Conservation (phyloP, 2,113 vertebrate species). For the Myrmecophaga tridactyla region DNA sequence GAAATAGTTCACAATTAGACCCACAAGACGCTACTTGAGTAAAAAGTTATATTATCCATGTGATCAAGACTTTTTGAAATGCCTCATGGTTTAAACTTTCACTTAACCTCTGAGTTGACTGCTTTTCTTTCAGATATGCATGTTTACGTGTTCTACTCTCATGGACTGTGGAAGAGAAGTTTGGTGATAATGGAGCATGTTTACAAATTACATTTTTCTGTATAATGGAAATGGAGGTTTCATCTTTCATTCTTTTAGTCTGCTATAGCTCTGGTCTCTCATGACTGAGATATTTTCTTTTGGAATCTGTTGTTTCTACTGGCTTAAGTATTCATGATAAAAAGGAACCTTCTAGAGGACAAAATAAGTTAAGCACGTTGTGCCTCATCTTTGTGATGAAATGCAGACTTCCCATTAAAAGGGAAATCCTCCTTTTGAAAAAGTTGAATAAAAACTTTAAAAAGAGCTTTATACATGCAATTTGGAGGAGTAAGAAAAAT, state of each 20-base stretch:
- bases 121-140: background rate
- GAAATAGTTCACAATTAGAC: background rate
- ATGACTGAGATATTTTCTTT: conserved; percentile 43
- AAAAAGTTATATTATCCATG: background rate
- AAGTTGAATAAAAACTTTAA: conserved; percentile 32
- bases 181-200: background rate
- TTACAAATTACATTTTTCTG: conserved; percentile 35
- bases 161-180: background rate
- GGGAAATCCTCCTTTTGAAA: conserved; percentile 2
- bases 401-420: conserved; percentile 42
- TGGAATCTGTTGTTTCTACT: conserved; percentile 31
- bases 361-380: conserved; percentile 24
- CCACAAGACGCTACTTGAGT: background rate
- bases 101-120: background rate
- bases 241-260: conserved; percentile 36
- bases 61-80: background rate
- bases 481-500: conserved; percentile 13
- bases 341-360: conserved; percentile 16
- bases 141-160: background rate
- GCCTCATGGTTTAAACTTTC: background rate
- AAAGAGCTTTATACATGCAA: background rate
- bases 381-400: conserved; percentile 42
- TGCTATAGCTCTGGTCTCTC: background rate
- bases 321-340: conserved; percentile 33
- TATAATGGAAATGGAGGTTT: background rate